Evolutionary conservation across 2,888 invertebrate species (phyloP), one percentile per base, ranked within the genome.

Genomic region (Hydriomena furcata): DNA sequence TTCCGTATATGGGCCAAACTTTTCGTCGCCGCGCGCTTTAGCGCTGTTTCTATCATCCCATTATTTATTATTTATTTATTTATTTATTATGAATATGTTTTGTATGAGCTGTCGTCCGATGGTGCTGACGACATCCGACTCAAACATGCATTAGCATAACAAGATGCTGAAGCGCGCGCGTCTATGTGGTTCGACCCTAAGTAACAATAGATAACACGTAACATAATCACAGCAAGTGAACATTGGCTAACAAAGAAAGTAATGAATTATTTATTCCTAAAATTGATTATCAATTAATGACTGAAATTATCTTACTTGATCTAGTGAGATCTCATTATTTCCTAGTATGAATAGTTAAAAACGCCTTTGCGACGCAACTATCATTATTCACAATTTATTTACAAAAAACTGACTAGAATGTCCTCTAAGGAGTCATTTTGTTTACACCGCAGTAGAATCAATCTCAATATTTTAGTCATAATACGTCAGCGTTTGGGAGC

Each of bases 161-260:
- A 20, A 20, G 8, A 13, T 23, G 21, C 21, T 30, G 40, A 23
- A 23, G 12, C 13, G 1, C 31, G 31, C 31, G 13, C 24, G 7
- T 8, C 7, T 17, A 7, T 31, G 20, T 24, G 32, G 41, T 41
- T 13, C 73, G 76, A 74, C 73, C 31, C 31, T 41, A 73, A 79
- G 72, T 84, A 90, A 90, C 90, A 89, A 89, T 81, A 84, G 85
- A 84, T 84, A 89, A 90, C 88, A 88, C 63, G 80, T 89, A 90
- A 90, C 88, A 82, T 82, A 89, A 90, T 89, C 88, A 90, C 89
- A 90, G 87, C 85, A 66, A 82, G 85, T 84, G 88, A 87, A 89
- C 83, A 89, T 89, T 88, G 84, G 85, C 90, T 90, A 90, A 89
- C 89, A 89, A 88, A 88, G 75, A 87, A 89, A 81, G 70, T 83